Percentiles rank a stretch among this genome's conserved stretches.
phyloP scores from a whole-genome alignment of 2,888 invertebrate genomes.

The Tromatobia lineatoria region DNA sequence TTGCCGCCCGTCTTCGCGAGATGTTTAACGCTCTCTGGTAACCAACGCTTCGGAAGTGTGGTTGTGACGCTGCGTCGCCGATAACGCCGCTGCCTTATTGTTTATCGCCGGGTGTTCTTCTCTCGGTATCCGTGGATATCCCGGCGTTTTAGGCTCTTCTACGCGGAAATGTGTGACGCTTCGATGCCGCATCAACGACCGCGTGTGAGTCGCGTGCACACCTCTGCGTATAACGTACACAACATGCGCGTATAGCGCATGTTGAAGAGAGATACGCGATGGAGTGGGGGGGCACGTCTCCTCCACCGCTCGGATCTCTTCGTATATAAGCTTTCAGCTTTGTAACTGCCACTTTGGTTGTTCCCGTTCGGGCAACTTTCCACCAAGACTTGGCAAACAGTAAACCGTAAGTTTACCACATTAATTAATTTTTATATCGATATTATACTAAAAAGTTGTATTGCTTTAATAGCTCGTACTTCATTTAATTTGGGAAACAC shows the following conservation, averaged over 20 bases:
- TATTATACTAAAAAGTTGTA: background rate
- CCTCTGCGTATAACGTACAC: constrained; percentile 2
- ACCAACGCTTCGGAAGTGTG: background rate
- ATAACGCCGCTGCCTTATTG: background rate
- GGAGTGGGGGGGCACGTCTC: constrained; percentile 64
- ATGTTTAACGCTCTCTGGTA: background rate
- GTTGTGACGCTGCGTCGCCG: background rate
- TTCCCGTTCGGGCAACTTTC: constrained; percentile 83
- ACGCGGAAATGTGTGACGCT: background rate
- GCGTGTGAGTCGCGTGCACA: constrained; percentile 13
- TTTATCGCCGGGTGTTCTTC: background rate
- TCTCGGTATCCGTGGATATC: constrained; percentile 1
- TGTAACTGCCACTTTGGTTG: constrained; percentile 79
- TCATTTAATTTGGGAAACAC: background rate
- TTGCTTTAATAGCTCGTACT: background rate
- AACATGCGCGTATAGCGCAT: constrained; percentile 16
- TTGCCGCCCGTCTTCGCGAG: background rate
- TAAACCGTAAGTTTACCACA: constrained; percentile 78
- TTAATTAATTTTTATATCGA: background rate
- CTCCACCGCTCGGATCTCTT: constrained; percentile 63
- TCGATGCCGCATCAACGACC: background rate
- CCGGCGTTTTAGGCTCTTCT: constrained; percentile 1
- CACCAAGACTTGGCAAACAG: constrained; percentile 81
- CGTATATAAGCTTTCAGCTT: constrained; percentile 82
- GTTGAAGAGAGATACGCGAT: constrained; percentile 43